Percentiles rank a stretch among this genome's conserved stretches.
phyloP scores from a whole-genome alignment of 92 coral and sea anemone genomes.

The Porites cylindrica region DNA sequence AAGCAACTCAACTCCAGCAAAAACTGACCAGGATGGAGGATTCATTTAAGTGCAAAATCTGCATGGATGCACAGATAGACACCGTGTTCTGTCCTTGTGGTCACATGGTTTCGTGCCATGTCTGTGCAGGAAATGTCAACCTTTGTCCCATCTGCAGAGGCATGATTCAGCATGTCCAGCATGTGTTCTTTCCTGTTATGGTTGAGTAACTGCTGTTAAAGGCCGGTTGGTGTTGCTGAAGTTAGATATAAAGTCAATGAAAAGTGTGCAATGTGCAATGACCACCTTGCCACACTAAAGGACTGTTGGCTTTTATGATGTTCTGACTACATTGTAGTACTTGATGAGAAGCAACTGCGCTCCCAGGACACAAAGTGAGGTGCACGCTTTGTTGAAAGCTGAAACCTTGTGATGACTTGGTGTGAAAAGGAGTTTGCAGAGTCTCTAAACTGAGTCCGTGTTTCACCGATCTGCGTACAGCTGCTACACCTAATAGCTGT shows the following conservation, averaged over 20 bases:
- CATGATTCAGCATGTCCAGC: constrained; percentile 74
- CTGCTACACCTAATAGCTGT: background rate
- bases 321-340: too few species aligned
- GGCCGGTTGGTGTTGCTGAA: too few species aligned
- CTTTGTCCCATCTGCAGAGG: constrained; percentile 93
- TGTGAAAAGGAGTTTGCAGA: background rate
- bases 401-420: background rate
- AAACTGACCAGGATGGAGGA: constrained; percentile 81
- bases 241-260: background rate
- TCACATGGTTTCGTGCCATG: constrained; percentile 93
- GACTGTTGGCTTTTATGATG: too few species aligned
- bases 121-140: constrained; percentile 77
- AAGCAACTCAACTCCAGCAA: constrained; percentile 70
- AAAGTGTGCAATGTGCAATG: background rate
- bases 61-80: constrained; percentile 93
- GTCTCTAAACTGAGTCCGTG: background rate
- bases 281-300: too few species aligned
- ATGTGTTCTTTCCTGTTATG: constrained; percentile 79
- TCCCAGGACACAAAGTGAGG: background rate
- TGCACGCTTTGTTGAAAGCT: background rate
- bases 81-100: constrained; percentile 98
- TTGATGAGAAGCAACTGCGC: background rate
- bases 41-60: constrained; percentile 91
- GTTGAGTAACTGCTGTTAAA: background rate
- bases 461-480: background rate